A percentile compares a stretch with the other conserved stretches of the same genome.
phyloP scores from a whole-genome alignment of 2,888 invertebrate species.

The Ptycholaimellus sp. region DNA sequence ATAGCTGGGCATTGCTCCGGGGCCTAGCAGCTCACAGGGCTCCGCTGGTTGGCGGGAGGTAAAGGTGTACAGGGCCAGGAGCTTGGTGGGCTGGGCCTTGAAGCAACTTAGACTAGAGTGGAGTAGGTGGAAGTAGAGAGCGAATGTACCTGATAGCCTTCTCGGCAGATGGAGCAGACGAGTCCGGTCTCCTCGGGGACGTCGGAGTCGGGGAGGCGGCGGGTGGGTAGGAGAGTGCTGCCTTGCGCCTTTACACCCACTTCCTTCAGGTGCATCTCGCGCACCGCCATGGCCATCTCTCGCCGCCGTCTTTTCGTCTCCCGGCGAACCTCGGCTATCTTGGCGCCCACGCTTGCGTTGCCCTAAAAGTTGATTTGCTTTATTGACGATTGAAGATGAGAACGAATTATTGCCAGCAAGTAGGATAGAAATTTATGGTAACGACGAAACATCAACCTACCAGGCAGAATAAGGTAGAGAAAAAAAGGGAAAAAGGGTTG shows the following conservation, averaged over 20 bases:
- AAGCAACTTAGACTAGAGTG: conserved; percentile 32
- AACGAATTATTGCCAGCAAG: no score
- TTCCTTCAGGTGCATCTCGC: conserved; percentile 78
- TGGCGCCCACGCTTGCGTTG: not conserved
- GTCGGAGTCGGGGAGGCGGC: conserved; percentile 32
- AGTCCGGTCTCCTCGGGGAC: conserved; percentile 80
- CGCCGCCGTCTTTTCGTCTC: conserved; percentile 89
- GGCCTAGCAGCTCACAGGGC: no score
- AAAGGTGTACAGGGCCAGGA: conserved; percentile 82
- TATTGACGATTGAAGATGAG: no score
- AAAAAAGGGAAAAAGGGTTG: no score
- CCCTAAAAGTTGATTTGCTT: no score
- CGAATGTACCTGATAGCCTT: conserved; percentile 37
- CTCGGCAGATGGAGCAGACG: conserved; percentile 86
- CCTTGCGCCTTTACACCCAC: conserved; percentile 40
- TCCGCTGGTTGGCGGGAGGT: conserved; percentile 30
- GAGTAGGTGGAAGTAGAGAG: not conserved
- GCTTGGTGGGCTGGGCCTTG: conserved; percentile 43
- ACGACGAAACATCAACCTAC: no score
- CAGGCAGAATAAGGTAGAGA: no score
- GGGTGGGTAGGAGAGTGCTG: conserved; percentile 9
- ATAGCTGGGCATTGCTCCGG: no score
- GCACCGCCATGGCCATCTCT: conserved; percentile 84
- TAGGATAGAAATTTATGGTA: no score
- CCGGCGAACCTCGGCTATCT: conserved; percentile 72